phyloP scores from a whole-genome alignment of 2,888 invertebrate species.

The Mesorhabditis spiculigera region DNA sequence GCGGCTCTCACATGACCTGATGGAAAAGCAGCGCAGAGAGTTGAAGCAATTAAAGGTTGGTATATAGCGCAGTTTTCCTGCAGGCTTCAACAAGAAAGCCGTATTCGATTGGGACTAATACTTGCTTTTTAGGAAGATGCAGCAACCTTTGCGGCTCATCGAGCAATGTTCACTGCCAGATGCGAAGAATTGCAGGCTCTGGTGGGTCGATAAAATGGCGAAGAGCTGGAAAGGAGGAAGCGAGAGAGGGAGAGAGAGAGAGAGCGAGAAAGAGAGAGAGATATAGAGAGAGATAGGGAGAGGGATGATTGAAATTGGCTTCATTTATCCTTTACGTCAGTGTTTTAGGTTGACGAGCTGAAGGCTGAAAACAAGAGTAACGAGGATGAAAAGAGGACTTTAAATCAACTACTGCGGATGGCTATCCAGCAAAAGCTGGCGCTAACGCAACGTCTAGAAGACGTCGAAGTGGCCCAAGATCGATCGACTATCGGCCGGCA shows the following conservation, averaged over 20 bases:
- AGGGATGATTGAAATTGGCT: too few species aligned
- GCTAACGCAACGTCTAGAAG: slow-evolving; percentile 84
- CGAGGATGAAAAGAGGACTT: slow-evolving; percentile 96
- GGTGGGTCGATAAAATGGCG: slow-evolving; percentile 31
- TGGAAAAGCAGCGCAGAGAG: slow-evolving; percentile 92
- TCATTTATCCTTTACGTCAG: too few species aligned
- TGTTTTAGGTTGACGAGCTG: slow-evolving; percentile 75
- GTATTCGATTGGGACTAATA: not conserved
- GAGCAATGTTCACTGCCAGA: slow-evolving; percentile 97
- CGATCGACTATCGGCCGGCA: slow-evolving; percentile 51
- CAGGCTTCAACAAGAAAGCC: too few species aligned
- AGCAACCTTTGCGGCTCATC: slow-evolving; percentile 88
- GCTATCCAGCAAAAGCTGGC: slow-evolving; percentile 96
- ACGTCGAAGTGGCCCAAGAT: slow-evolving; percentile 77
- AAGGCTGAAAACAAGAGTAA: slow-evolving; percentile 84
- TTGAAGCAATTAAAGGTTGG: slow-evolving; percentile 78
- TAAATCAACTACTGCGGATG: slow-evolving; percentile 90
- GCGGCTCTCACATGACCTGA: slow-evolving; percentile 74
- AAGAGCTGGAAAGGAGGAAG: too few species aligned
- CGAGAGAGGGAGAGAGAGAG: too few species aligned
- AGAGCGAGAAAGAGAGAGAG: too few species aligned
- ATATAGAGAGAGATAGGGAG: too few species aligned
- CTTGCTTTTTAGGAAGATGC: slow-evolving; percentile 76
- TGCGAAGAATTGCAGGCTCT: slow-evolving; percentile 99
- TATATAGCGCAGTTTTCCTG: not conserved